Evolutionary conservation across 2,888 invertebrate species (phyloP).

Genomic region (Drosophila robusta): DNA sequence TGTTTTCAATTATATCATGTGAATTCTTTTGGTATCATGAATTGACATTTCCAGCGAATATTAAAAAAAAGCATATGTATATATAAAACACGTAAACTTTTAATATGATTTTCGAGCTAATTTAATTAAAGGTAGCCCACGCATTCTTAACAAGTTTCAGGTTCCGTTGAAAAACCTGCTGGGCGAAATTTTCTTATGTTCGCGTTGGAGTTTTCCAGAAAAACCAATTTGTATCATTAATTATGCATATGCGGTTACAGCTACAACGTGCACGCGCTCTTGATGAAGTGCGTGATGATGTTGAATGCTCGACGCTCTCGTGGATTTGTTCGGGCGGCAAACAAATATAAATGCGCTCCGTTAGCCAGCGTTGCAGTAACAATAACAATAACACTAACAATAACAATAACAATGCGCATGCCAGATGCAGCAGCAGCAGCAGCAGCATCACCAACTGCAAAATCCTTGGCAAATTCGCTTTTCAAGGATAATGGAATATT

Average conservation of each 20-base stretch:
- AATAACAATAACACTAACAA: constrained; percentile 66
- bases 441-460: constrained; percentile 15
- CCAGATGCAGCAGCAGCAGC: constrained; percentile 32
- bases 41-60: too few relatives aligned
- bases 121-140: constrained; percentile 4
- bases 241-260: constrained; percentile 47
- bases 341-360: constrained; percentile 67
- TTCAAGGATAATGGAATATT: constrained; percentile 79
- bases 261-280: constrained; percentile 4
- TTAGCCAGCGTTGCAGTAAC: constrained; percentile 49
- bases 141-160: constrained; percentile 1
- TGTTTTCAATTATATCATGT: too few relatives aligned
- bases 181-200: constrained; percentile 8
- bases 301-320: constrained; percentile 22
- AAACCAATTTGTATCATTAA: constrained; percentile 54
- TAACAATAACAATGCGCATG: constrained; percentile 47
- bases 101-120: not conserved
- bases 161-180: constrained; percentile 3
- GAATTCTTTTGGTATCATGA: too few relatives aligned
- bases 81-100: not conserved
- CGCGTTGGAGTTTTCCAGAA: constrained; percentile 14
- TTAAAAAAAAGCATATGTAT: not conserved
- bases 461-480: constrained; percentile 78
- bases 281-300: constrained; percentile 28
- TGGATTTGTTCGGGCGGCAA: constrained; percentile 66